These are phyloP conservation scores for Pituophis catenifer DNA, from an alignment of 2,113 vertebrate genomes.

Conservation along the genomic window DNA sequence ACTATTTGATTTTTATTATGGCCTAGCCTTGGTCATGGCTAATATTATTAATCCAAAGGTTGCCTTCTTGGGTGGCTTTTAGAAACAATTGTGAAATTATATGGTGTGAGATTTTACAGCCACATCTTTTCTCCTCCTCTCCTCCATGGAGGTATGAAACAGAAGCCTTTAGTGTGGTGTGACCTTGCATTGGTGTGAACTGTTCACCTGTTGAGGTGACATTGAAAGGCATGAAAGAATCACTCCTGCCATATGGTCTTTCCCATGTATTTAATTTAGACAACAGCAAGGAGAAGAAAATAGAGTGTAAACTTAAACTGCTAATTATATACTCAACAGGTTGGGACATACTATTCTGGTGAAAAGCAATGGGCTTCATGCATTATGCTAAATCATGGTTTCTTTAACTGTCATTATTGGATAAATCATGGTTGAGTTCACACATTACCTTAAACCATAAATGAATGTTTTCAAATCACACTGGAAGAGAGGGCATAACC, in stretches of 20 bases:
- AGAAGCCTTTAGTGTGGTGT: not conserved
- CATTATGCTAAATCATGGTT: not conserved
- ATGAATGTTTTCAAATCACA: not conserved
- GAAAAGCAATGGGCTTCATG: not conserved
- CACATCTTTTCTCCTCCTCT: not conserved
- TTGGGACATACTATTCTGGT: not conserved
- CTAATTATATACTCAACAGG: not conserved
- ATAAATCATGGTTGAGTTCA: not conserved
- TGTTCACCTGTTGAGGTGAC: slow-evolving; percentile 14
- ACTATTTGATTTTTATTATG: not conserved
- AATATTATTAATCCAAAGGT: not conserved
- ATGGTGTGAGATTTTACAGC: slow-evolving; percentile 8
- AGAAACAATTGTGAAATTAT: not conserved
- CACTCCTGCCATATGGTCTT: not conserved
- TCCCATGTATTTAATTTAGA: not conserved
- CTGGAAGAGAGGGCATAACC: not conserved
- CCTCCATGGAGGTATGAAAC: not conserved
- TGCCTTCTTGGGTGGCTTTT: slow-evolving; percentile 13
- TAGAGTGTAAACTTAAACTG: not conserved
- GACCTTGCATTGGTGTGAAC: slow-evolving; percentile 2
- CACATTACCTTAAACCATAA: not conserved
- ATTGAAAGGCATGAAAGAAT: not conserved
- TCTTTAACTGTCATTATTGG: not conserved
- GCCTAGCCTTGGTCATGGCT: not conserved
- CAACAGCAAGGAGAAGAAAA: not conserved